Evolutionary conservation across 2,888 invertebrate genomes (phyloP), one percentile per base, ranked within the genome.

Genomic region (Athripsodes cinereus): DNA sequence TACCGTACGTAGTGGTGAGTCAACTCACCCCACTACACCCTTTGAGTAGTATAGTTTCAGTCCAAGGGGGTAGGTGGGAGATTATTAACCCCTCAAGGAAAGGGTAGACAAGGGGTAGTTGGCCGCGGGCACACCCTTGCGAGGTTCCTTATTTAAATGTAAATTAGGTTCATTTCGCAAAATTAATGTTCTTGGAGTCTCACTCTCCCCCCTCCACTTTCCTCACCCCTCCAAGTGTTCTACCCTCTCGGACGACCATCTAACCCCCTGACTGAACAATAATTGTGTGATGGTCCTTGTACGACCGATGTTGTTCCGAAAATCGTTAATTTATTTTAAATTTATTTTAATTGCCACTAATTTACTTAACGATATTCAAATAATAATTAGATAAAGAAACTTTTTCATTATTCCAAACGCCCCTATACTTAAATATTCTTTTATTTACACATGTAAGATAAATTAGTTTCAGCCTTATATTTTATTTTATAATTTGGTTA

Each of bases 81-180:
- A 53, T 44, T 46, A 47, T 58, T 31, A 44, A 40, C 58, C 50
- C 47, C 52, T 50, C 55, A 59, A 71, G 69, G 65, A 69, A 21
- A 71, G 69, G 76, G 74, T 74, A 72, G 59, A 54, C 71, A 69
- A 63, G 69, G 71, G 69, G 75, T 74, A 74, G 73, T 74, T 67
- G 58, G 75, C 44, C 54, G 53, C 53, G 57, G 63, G 58, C 61
- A 62, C 66, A 65, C 67, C 68, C 67, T 66, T 69, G 68, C 71
- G 67, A 66, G 74, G 75, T 68, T 82, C 86, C 87, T 88, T 88
- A 88, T 88, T 88, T 88, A 88, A 87, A 88, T 88, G 87, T 85
- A 88, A 88, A 88, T 88, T 87, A 88, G 88, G 86, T 88, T 88
- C 87, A 87, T 88, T 87, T 87, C 86, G 84, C 85, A 84, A 87